A percentile compares a stretch with the other conserved stretches of the same genome.
Conservation (phyloP, 1,140 invertebrate species). For the Drosophila leontia region DNA sequence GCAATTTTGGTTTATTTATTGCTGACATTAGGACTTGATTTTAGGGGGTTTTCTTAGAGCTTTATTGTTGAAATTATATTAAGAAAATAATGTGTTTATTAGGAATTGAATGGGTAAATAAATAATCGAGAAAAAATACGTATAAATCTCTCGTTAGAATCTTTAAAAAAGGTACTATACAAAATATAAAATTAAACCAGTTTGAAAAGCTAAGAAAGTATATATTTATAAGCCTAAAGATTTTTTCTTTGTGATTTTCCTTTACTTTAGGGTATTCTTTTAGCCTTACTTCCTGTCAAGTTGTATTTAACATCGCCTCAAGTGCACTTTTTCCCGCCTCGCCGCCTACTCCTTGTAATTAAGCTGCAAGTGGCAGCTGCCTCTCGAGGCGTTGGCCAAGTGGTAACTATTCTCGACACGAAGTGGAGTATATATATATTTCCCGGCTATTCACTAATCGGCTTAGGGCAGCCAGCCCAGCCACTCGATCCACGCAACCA, state of each 20-base stretch:
- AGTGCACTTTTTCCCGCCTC: not conserved
- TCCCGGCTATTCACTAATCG: constrained; percentile 44
- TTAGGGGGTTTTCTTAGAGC: not conserved
- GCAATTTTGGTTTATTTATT: constrained; percentile 45
- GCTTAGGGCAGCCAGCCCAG: constrained; percentile 43
- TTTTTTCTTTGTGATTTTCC: no score
- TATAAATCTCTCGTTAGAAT: not conserved
- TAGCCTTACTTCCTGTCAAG: not conserved
- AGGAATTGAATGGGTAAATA: not conserved
- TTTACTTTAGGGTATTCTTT: not conserved
- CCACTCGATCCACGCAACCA: constrained; percentile 6
- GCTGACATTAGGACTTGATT: not conserved
- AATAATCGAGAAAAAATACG: not conserved
- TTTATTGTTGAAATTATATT: not conserved
- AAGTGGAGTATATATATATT: constrained; percentile 18
- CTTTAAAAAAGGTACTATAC: no score
- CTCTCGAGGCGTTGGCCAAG: constrained; percentile 6
- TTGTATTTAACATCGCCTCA: not conserved
- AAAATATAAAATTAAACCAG: no score
- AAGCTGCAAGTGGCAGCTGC: constrained; percentile 39
- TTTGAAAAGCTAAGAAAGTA: no score
- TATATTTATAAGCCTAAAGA: no score
- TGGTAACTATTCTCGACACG: not conserved
- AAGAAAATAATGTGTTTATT: not conserved
- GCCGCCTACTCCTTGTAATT: constrained; percentile 38